Evolutionary conservation across 2,797 vertebrate species (phyloP).

Genomic region (Geotria australis): DNA sequence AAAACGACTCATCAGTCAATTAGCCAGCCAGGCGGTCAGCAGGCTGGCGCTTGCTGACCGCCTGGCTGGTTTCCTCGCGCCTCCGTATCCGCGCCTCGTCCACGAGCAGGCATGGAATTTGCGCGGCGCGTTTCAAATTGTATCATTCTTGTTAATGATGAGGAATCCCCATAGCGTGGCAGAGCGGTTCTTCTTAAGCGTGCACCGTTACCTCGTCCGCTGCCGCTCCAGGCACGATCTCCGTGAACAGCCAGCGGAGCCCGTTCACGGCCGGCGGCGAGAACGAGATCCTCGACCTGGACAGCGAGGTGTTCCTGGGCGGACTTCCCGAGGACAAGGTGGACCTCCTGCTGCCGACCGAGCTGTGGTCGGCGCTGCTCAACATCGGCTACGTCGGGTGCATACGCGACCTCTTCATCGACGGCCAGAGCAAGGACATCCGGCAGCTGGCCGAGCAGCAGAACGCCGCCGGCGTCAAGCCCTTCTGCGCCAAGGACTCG

Average conservation of each 20-base stretch:
- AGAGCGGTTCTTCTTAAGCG: too few relatives aligned
- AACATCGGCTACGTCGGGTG: constrained; percentile 95
- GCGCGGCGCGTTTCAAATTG: too few relatives aligned
- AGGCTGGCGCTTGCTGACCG: too few relatives aligned
- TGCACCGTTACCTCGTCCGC: too few relatives aligned
- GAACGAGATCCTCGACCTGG: constrained; percentile 83
- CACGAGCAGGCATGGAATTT: too few relatives aligned
- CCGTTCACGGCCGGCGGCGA: constrained; percentile 89
- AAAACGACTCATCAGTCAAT: too few relatives aligned
- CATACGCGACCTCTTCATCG: constrained; percentile 79
- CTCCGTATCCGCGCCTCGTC: too few relatives aligned
- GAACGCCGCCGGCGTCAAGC: constrained; percentile 78
- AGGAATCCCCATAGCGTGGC: too few relatives aligned
- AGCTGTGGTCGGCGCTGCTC: constrained; percentile 95
- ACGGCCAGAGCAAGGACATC: constrained; percentile 86
- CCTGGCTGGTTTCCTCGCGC: too few relatives aligned
- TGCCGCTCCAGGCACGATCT: constrained; percentile 51
- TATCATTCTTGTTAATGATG: too few relatives aligned
- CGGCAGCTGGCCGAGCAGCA: constrained; percentile 74
- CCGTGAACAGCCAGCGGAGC: constrained; percentile 76
- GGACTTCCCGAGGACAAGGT: constrained; percentile 61
- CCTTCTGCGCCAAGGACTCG: constrained; percentile 46
- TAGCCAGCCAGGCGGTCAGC: too few relatives aligned
- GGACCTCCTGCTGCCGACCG: constrained; percentile 70
- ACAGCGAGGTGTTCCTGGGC: constrained; percentile 86